Evolutionary conservation across 2,113 vertebrate species (phyloP).

Genomic region (Thamnaconus septentrionalis): DNA sequence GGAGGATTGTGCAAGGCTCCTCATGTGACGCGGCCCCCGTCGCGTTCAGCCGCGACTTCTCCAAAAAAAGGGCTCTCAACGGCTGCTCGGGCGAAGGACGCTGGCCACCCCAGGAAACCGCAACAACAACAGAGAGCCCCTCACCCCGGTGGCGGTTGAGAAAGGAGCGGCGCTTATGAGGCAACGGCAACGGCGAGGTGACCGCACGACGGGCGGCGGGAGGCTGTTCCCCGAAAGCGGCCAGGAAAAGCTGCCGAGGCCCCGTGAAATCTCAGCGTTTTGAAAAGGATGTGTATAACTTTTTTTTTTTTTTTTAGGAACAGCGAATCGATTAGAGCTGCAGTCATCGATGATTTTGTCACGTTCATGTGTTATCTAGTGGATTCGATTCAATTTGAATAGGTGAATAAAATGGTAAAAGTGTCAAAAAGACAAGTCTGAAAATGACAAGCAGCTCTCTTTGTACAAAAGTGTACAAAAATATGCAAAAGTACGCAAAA

Average conservation of each 20-base stretch:
- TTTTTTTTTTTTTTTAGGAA: constrained; percentile 21
- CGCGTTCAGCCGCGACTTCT: constrained; percentile 75
- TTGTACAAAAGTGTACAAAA: too few relatives aligned
- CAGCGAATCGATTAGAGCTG: too few relatives aligned
- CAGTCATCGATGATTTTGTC: too few relatives aligned
- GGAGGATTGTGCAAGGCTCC: constrained; percentile 57
- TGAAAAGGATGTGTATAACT: constrained; percentile 27
- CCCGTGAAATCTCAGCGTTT: constrained; percentile 48
- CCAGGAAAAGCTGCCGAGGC: too few relatives aligned
- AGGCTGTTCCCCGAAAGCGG: too few relatives aligned
- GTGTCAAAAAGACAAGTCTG: too few relatives aligned
- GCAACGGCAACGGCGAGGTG: constrained; percentile 60
- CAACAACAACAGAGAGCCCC: constrained; percentile 15
- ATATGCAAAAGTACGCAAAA: too few relatives aligned
- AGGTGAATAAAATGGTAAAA: too few relatives aligned
- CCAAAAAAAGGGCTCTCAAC: constrained; percentile 67
- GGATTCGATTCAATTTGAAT: too few relatives aligned
- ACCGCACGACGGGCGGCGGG: neutral
- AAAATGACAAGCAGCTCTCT: too few relatives aligned
- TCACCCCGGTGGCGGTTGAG: too few relatives aligned
- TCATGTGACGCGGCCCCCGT: constrained; percentile 55
- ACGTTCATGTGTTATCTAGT: too few relatives aligned
- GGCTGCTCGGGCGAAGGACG: constrained; percentile 16
- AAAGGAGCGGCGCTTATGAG: constrained; percentile 14
- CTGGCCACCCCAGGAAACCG: constrained; percentile 34